Evolutionary conservation across 2,113 vertebrate genomes (phyloP), one percentile per base, ranked within the genome.

Genomic region (Monarcha castaneiventris): DNA sequence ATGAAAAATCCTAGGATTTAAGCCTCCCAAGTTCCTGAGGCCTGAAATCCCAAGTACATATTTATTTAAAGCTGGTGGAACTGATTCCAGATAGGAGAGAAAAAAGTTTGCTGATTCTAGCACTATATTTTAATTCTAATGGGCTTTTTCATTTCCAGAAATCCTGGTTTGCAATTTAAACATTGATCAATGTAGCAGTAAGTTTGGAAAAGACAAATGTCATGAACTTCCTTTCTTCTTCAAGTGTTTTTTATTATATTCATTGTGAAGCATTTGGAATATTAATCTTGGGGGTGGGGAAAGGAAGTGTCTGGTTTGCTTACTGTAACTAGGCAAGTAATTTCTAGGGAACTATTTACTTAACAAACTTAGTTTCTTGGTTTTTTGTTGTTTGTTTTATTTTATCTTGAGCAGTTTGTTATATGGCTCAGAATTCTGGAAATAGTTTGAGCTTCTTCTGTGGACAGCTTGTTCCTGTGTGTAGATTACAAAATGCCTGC

Each of bases 231-330:
- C 49, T 92, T 92, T 84, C 37, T 83, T 90, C 80, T 90, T 89
- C 61, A 86, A 63, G 11, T 92, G 33, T 84, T 84, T 90, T 74
- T 78, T 35, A 29, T 93, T 96, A 75, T 72, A 64, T 72, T 92
- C 6, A 46, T 84, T 88, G 52, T 80, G 43, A 95, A 93, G 43
- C 39, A 68, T 87, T 96, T 91, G 35, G 15, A 81, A 87, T 93
- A 94, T 84, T 94, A 87, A 88, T 88, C 64, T 92, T 51, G 73
- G 73, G 55, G 46, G 43, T 8, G 13, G 55, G 55, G 43, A 61
- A 56, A 86, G 85, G 79, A 95, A 94, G 43, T 71, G 43, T 88
- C 72, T 93, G 83, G 46, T 86, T 94, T 95, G 46, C 30, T 87
- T 83, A 58, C 63, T 86, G 67, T 80, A 74, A 74, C 58, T 66